phyloP scores from a whole-genome alignment of 1,140 invertebrate genomes.

The Chelonus insularis region DNA sequence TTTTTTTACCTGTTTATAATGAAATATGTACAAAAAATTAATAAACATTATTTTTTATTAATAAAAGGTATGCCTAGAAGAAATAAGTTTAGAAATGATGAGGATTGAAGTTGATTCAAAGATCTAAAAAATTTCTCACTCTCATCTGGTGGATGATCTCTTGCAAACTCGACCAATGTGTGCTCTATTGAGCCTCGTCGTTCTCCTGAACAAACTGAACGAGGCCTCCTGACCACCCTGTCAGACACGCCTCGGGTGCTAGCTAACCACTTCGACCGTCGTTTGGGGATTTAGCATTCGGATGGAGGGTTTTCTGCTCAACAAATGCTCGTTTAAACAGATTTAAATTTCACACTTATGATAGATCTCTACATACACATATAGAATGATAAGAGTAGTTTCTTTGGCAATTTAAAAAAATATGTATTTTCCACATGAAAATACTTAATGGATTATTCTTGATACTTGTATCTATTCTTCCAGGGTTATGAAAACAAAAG shows the following conservation, averaged over 20 bases:
- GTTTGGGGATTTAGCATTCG: conserved; percentile 32
- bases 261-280: conserved; percentile 27
- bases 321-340: conserved; percentile 27
- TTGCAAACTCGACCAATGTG: conserved; percentile 23
- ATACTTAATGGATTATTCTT: too few relatives aligned
- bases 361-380: background rate
- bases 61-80: too few relatives aligned
- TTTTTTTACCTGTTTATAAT: too few relatives aligned
- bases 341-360: background rate
- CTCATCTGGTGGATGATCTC: background rate
- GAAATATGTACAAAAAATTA: too few relatives aligned
- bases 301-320: conserved; percentile 24
- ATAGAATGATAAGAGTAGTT: too few relatives aligned
- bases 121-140: background rate
- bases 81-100: too few relatives aligned
- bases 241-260: conserved; percentile 38
- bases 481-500: too few relatives aligned
- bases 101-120: background rate
- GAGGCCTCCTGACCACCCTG: conserved; percentile 41
- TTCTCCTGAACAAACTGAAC: conserved; percentile 41
- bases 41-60: too few relatives aligned
- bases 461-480: too few relatives aligned
- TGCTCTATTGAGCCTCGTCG: conserved; percentile 36
- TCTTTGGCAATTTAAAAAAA: too few relatives aligned
- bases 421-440: too few relatives aligned